Evolutionary conservation across 2,888 invertebrate species (phyloP).

Genomic region (Torymus aiolomorphi): DNA sequence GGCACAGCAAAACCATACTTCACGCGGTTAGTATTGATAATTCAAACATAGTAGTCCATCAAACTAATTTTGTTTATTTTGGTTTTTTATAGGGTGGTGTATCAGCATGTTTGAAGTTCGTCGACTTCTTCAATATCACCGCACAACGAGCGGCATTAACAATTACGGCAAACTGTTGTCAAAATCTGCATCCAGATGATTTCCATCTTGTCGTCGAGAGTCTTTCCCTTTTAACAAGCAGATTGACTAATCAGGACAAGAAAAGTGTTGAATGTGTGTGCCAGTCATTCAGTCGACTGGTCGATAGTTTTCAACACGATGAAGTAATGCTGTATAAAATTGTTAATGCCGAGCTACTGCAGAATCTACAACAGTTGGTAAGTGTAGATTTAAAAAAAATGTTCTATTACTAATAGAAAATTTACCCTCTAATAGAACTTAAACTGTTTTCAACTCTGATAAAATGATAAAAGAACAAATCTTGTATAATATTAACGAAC

Average conservation of each 20-base stretch:
- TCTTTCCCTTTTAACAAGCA: constrained; percentile 87
- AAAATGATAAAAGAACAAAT: background rate
- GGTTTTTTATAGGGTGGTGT: constrained; percentile 87
- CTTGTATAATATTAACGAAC: background rate
- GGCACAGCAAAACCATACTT: constrained; percentile 97
- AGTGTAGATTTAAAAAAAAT: constrained; percentile 64
- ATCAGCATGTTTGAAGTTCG: constrained; percentile 94
- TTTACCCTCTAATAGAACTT: too few species aligned
- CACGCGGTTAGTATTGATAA: constrained; percentile 83
- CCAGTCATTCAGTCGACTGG: constrained; percentile 95
- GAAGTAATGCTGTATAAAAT: constrained; percentile 94
- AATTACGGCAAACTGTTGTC: constrained; percentile 98
- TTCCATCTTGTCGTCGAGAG: constrained; percentile 95
- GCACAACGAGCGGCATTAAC: constrained; percentile 97
- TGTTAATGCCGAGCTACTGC: constrained; percentile 91
- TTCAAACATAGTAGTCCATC: background rate
- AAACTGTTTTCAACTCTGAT: too few species aligned
- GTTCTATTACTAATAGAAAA: background rate
- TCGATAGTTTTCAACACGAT: constrained; percentile 97
- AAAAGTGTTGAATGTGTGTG: constrained; percentile 99
- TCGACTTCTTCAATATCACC: constrained; percentile 99
- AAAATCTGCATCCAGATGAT: constrained; percentile 94
- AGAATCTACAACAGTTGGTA: constrained; percentile 94
- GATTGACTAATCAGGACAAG: constrained; percentile 93
- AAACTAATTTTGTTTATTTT: constrained; percentile 22